A percentile compares a stretch with the other conserved stretches of the same genome.
Conservation (phyloP, 2,797 vertebrate species). For the Girardinus metallicus region DNA sequence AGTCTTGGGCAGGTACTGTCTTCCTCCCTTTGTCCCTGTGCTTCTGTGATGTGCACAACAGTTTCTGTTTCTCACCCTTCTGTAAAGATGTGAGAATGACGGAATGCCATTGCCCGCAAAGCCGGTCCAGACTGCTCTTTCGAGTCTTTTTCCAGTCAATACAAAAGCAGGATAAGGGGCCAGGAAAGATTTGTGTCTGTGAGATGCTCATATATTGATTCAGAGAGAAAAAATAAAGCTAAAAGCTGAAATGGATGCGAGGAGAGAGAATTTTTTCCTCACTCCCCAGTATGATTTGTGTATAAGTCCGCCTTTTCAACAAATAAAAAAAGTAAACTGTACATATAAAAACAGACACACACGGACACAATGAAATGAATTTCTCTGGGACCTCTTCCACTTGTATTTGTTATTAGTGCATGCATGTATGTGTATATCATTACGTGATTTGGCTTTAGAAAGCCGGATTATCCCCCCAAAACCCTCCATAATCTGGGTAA, state of each 20-base stretch:
- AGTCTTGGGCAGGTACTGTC: conserved; percentile 37
- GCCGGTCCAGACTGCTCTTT: conserved; percentile 36
- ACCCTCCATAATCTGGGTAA: conserved; percentile 64
- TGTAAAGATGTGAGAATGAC: conserved; percentile 35
- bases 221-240: conserved; percentile 17
- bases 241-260: conserved; percentile 37
- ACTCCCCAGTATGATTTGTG: conserved; percentile 42
- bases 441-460: conserved; percentile 61
- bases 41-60: conserved; percentile 31
- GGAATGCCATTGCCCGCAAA: conserved; percentile 17
- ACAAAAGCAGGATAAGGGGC: conserved; percentile 50
- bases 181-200: conserved; percentile 55
- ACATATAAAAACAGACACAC: neutral
- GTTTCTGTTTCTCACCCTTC: conserved; percentile 26
- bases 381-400: conserved; percentile 6
- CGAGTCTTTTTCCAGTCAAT: conserved; percentile 64
- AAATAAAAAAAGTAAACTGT: conserved; percentile 28
- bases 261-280: conserved; percentile 41
- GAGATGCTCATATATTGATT: conserved; percentile 59
- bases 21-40: conserved; percentile 44
- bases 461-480: conserved; percentile 62
- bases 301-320: conserved; percentile 39
- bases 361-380: conserved; percentile 16
- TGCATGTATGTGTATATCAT: conserved; percentile 51
- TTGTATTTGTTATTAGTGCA: conserved; percentile 33